Evolutionary conservation across 2,888 invertebrate species (phyloP).

Genomic region (Camponotus fellah): DNA sequence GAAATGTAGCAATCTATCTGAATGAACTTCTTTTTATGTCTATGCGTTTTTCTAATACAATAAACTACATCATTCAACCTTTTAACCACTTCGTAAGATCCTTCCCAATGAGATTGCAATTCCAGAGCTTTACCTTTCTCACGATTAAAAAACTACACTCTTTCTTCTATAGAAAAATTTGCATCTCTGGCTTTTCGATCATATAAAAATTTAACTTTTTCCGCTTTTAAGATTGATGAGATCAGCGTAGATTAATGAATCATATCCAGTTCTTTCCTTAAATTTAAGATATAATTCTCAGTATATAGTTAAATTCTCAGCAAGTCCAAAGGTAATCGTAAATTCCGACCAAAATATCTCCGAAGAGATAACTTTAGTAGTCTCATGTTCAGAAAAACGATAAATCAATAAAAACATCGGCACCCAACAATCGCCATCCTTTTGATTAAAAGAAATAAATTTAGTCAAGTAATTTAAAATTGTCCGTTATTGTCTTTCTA

Average conservation of each 20-base stretch:
- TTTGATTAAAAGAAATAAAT: not conserved
- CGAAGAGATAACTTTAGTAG: not conserved
- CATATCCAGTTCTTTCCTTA: not conserved
- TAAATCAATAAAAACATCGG: slow-evolving; percentile 59
- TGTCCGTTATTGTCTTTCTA: not conserved
- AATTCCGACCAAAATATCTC: not conserved
- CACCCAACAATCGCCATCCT: slow-evolving; percentile 53
- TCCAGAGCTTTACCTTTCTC: slow-evolving; percentile 12
- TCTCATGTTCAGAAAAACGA: slow-evolving; percentile 51
- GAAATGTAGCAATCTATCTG: not conserved
- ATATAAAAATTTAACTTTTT: not conserved
- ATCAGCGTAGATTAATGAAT: not conserved
- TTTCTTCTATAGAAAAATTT: not conserved
- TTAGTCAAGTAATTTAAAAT: not conserved
- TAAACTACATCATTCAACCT: slow-evolving; percentile 11
- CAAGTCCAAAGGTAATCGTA: slow-evolving; percentile 1
- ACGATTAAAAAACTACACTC: slow-evolving; percentile 17
- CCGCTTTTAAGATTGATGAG: no score
- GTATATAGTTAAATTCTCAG: no score
- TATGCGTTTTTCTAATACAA: not conserved
- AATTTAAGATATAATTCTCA: not conserved
- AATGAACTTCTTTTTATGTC: not conserved
- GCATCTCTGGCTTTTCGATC: not conserved
- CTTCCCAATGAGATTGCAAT: not conserved
- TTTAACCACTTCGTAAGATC: not conserved